A percentile compares a stretch with the other conserved stretches of the same genome.
These are phyloP conservation scores for Heliothis peltigera DNA, from an alignment of 2,888 invertebrate species.

Conservation along the genomic window DNA sequence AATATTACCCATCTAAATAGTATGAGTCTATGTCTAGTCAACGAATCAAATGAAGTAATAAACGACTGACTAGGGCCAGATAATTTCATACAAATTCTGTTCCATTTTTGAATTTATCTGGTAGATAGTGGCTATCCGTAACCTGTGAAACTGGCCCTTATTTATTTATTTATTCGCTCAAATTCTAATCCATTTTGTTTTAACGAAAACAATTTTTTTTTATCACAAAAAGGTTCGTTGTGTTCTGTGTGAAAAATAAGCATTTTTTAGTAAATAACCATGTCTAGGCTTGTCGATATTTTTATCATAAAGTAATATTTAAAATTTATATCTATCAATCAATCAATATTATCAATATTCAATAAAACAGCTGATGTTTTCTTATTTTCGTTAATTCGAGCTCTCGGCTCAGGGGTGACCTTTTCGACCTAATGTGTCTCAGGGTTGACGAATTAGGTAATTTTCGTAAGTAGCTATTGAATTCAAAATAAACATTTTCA, in stretches of 20 bases:
- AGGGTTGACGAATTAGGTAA: constrained; percentile 18
- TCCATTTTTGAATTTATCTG: too few species aligned
- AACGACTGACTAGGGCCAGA: too few species aligned
- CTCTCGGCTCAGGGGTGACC: constrained; percentile 8
- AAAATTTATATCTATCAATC: too few species aligned
- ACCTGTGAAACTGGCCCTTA: too few species aligned
- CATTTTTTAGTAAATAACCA: background rate
- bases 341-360: background rate
- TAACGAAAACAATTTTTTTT: background rate
- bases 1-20: background rate
- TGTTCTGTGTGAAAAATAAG: background rate
- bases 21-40: background rate
- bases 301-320: background rate
- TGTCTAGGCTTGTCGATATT: background rate
- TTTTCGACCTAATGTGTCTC: constrained; percentile 20
- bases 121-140: too few species aligned
- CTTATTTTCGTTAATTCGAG: constrained; percentile 14
- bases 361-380: constrained; percentile 12
- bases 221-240: background rate
- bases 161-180: too few species aligned
- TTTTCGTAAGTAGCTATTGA: constrained; percentile 25
- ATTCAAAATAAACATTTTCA: constrained; percentile 11
- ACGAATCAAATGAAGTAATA: too few species aligned
- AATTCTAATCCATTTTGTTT: background rate
- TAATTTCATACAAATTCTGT: too few species aligned